These are phyloP conservation scores for Unio pictorum DNA, from an alignment of 2,888 invertebrate genomes.

Conservation along the genomic window DNA sequence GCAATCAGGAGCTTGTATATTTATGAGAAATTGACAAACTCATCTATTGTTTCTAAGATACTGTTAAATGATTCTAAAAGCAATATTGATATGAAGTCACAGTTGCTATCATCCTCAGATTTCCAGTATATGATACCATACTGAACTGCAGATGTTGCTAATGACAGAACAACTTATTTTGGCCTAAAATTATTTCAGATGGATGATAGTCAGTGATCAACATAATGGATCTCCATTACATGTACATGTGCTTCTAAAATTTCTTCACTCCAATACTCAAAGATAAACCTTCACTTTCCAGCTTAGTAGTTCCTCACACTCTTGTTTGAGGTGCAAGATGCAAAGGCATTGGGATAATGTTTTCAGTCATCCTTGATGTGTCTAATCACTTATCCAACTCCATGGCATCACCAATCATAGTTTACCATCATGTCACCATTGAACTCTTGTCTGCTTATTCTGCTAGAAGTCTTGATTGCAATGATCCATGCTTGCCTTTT, in stretches of 20 bases:
- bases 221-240: conserved; percentile 30
- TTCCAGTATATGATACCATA: too few relatives aligned
- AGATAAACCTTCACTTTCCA: conserved; percentile 45
- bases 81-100: too few relatives aligned
- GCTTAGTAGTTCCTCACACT: conserved; percentile 41
- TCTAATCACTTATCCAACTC: conserved; percentile 60
- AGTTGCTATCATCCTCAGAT: too few relatives aligned
- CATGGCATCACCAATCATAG: conserved; percentile 69
- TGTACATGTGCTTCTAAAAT: conserved; percentile 42
- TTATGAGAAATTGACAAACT: too few relatives aligned
- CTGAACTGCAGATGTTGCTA: too few relatives aligned
- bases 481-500: conserved; percentile 20
- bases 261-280: conserved; percentile 37
- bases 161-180: not conserved
- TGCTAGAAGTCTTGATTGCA: conserved; percentile 31
- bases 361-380: conserved; percentile 24
- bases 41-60: too few relatives aligned
- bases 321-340: conserved; percentile 19
- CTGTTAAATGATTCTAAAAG: too few relatives aligned
- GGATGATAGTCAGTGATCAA: conserved; percentile 24
- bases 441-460: conserved; percentile 31
- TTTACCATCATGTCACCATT: conserved; percentile 49
- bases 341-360: conserved; percentile 21
- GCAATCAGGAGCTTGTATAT: too few relatives aligned
- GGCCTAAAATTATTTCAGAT: conserved; percentile 12